Conservation (phyloP, 1,140 invertebrate genomes). For the Leptopilina boulardi region DNA sequence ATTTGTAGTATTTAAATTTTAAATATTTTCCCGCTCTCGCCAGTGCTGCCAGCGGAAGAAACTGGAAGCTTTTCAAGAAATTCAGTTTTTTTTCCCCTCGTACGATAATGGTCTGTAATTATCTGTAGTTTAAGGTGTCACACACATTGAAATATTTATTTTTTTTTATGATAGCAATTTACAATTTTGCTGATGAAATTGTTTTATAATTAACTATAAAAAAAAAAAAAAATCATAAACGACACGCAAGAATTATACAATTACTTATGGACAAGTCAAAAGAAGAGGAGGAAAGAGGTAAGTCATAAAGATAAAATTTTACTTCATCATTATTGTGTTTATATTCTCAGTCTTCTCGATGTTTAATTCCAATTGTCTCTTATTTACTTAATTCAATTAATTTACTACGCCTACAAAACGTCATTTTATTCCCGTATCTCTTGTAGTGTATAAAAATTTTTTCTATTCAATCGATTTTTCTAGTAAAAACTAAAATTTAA, state of each 20-base stretch:
- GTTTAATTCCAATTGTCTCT: background rate
- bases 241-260: background rate
- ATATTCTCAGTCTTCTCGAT: too few species aligned
- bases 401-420: too few species aligned
- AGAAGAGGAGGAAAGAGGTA: conserved; percentile 43
- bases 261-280: conserved; percentile 42
- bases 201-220: background rate
- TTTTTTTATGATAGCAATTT: conserved; percentile 6
- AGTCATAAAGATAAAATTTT: conserved; percentile 27
- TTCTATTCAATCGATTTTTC: background rate
- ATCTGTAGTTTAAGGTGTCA: too few species aligned
- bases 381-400: conserved; percentile 23
- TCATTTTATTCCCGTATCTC: too few species aligned
- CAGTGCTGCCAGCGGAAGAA: background rate
- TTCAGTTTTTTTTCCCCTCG: background rate
- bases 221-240: background rate
- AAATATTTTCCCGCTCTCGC: background rate
- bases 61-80: background rate
- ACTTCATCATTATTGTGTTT: background rate
- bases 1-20: background rate
- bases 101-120: background rate
- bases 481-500: background rate
- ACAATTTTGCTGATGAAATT: background rate
- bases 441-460: too few species aligned
- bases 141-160: too few species aligned